A percentile compares a stretch with the other conserved stretches of the same genome.
These are phyloP conservation scores for Lithophane semibrunnea DNA, from an alignment of 2,888 invertebrate species.

Conservation along the genomic window DNA sequence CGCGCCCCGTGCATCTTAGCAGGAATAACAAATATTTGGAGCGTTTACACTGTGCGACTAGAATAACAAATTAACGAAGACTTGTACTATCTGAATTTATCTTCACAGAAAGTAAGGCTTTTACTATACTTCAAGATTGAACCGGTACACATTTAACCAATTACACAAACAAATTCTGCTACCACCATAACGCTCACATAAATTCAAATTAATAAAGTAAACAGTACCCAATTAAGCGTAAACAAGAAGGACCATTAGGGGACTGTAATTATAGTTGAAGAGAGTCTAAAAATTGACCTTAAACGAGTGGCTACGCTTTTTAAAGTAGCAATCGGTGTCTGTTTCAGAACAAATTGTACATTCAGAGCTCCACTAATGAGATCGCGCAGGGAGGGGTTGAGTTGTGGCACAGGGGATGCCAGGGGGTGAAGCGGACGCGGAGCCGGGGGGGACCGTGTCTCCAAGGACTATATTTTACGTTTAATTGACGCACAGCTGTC, in stretches of 20 bases:
- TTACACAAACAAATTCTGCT: not conserved
- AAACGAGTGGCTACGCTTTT: slow-evolving; percentile 82
- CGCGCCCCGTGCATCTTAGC: slow-evolving; percentile 72
- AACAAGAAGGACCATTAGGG: slow-evolving; percentile 64
- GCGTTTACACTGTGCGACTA: slow-evolving; percentile 31
- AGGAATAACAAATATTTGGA: slow-evolving; percentile 48
- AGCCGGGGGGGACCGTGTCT: slow-evolving; percentile 72
- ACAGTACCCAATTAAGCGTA: slow-evolving; percentile 55
- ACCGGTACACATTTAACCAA: not conserved
- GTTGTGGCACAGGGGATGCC: slow-evolving; percentile 72
- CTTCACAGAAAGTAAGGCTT: not conserved
- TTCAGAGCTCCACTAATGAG: slow-evolving; percentile 88
- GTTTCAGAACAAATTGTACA: slow-evolving; percentile 89
- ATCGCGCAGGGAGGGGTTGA: slow-evolving; percentile 79
- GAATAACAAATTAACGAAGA: slow-evolving; percentile 44
- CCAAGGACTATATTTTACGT: slow-evolving; percentile 88
- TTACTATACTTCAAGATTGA: slow-evolving; percentile 3
- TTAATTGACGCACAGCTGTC: slow-evolving; percentile 90
- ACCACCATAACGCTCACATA: not conserved
- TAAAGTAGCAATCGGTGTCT: slow-evolving; percentile 87
- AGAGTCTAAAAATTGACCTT: slow-evolving; percentile 72
- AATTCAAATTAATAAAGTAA: slow-evolving; percentile 27
- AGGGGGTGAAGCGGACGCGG: slow-evolving; percentile 66
- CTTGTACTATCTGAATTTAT: slow-evolving; percentile 13
- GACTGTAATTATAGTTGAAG: slow-evolving; percentile 66